A percentile compares a stretch with the other conserved stretches of the same genome.
Evolutionary conservation across 1,140 invertebrate species (phyloP).

Genomic region (Thaumatotibia leucotreta): DNA sequence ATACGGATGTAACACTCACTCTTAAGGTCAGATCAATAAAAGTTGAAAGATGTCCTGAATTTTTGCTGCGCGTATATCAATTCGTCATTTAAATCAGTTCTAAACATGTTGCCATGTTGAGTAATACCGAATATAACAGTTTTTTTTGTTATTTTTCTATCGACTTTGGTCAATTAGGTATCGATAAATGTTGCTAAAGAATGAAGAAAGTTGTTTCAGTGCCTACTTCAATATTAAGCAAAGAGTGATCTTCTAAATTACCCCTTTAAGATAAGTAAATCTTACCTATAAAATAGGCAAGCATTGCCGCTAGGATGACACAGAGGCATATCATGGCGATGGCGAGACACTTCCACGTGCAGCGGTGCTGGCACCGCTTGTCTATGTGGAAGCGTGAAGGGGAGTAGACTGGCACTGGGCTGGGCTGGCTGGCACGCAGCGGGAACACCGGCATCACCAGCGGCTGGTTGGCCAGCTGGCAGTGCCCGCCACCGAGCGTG

Average conservation of each 20-base stretch:
- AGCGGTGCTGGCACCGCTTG: slow-evolving; percentile 93
- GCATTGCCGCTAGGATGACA: slow-evolving; percentile 91
- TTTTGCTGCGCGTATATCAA: not conserved
- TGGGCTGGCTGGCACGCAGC: slow-evolving; percentile 81
- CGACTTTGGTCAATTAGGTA: too few species aligned
- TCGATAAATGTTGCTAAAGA: too few species aligned
- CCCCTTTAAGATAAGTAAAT: slow-evolving; percentile 30
- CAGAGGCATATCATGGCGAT: slow-evolving; percentile 93
- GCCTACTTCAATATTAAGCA: not conserved
- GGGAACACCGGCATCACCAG: slow-evolving; percentile 89
- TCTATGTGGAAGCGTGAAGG: slow-evolving; percentile 95
- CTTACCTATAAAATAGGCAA: slow-evolving; percentile 96
- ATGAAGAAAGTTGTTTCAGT: too few species aligned
- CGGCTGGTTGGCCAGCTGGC: slow-evolving; percentile 79
- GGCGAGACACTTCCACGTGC: slow-evolving; percentile 96
- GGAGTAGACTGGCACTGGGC: slow-evolving; percentile 87
- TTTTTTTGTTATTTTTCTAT: too few species aligned
- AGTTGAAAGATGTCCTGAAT: not conserved
- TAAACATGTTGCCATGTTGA: too few species aligned
- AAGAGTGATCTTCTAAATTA: slow-evolving; percentile 9
- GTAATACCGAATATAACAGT: too few species aligned
- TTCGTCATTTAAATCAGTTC: too few species aligned
- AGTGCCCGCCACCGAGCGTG: slow-evolving; percentile 65
- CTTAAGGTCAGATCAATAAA: not conserved
- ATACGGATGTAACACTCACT: not conserved